These are phyloP conservation scores for Myopa tessellatipennis DNA, from an alignment of 2,888 invertebrate genomes.

Conservation along the genomic window DNA sequence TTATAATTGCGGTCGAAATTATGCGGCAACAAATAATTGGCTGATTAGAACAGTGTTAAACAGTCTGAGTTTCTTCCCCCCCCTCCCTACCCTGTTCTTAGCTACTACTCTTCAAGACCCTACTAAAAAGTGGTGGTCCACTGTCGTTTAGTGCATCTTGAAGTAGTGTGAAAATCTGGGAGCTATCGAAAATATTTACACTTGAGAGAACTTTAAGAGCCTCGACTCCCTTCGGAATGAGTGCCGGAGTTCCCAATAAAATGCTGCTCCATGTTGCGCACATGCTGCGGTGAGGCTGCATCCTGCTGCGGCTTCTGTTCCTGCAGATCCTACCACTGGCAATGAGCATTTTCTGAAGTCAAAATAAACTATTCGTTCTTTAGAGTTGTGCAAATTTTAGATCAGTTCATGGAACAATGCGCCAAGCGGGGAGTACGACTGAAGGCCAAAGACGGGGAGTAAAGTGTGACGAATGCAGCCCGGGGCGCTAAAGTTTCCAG, in stretches of 20 bases:
- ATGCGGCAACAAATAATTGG: constrained; percentile 35
- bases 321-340: constrained; percentile 17
- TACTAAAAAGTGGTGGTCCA: too few relatives aligned
- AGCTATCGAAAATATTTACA: constrained; percentile 27
- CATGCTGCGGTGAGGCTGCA: constrained; percentile 13
- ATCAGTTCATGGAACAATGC: background rate
- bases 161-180: background rate
- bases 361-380: background rate
- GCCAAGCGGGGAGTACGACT: background rate
- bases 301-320: constrained; percentile 1
- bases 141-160: background rate
- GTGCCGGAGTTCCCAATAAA: background rate
- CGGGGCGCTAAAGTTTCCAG: constrained; percentile 25
- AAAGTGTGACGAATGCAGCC: background rate
- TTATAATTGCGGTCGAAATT: constrained; percentile 33
- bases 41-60: background rate
- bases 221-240: background rate
- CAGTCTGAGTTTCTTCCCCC: background rate
- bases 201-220: background rate
- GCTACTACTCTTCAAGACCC: too few relatives aligned
- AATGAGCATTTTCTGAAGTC: constrained; percentile 3
- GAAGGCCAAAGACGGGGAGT: background rate
- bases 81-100: background rate
- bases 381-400: background rate
- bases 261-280: constrained; percentile 21